Percentiles rank a stretch among this genome's conserved stretches.
phyloP scores from a whole-genome alignment of 2,113 vertebrate genomes.

The Hypomesus transpacificus region DNA sequence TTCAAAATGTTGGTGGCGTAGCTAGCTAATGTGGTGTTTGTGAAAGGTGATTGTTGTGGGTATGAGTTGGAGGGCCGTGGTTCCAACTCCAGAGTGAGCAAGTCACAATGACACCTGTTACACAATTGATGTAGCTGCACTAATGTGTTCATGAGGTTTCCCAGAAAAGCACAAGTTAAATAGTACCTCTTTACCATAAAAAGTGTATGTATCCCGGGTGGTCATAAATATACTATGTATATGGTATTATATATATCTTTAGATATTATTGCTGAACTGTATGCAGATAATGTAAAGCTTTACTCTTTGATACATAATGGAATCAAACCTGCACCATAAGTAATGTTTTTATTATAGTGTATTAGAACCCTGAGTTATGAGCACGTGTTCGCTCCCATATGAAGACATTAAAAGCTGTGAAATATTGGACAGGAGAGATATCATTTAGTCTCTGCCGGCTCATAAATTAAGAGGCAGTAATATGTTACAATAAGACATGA shows the following conservation, averaged over 20 bases:
- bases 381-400: background rate
- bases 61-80: too few relatives aligned
- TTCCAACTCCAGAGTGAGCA: too few relatives aligned
- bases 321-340: background rate
- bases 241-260: background rate
- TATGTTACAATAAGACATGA: constrained; percentile 23
- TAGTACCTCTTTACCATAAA: too few relatives aligned
- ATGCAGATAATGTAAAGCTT: background rate
- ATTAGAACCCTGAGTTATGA: background rate
- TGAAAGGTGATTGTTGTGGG: too few relatives aligned
- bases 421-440: constrained; percentile 34
- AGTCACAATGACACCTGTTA: too few relatives aligned
- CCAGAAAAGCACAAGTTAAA: background rate
- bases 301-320: too few relatives aligned
- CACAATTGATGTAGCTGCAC: too few relatives aligned
- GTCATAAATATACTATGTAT: too few relatives aligned
- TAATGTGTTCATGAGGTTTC: too few relatives aligned
- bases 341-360: background rate
- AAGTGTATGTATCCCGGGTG: too few relatives aligned
- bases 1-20: too few relatives aligned
- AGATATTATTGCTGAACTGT: background rate
- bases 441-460: constrained; percentile 40
- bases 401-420: constrained; percentile 37
- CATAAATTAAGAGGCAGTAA: constrained; percentile 47
- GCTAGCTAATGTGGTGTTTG: too few relatives aligned